Conservation (phyloP, 2,888 invertebrate species). For the Serripes groenlandicus region DNA sequence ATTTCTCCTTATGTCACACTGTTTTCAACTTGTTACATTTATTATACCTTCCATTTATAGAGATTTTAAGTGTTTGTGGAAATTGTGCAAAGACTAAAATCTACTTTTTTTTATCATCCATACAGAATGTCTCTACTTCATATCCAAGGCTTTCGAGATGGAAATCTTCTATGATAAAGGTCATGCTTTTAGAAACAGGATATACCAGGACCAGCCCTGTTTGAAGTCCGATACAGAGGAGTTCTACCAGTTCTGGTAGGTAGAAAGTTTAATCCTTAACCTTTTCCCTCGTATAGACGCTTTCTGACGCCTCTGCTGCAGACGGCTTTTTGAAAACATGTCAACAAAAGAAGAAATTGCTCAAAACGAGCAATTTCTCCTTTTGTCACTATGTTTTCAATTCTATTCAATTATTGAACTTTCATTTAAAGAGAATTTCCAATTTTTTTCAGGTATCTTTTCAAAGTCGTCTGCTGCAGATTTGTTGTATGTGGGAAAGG, state of each 20-base stretch:
- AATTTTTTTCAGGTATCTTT: too few relatives aligned
- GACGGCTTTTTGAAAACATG: too few relatives aligned
- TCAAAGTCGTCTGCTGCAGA: too few relatives aligned
- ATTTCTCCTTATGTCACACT: too few relatives aligned
- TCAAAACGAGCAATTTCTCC: neutral
- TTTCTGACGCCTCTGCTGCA: neutral
- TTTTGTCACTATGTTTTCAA: neutral
- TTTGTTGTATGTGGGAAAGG: too few relatives aligned
- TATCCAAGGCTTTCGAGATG: constrained; percentile 91
- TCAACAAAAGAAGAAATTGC: neutral
- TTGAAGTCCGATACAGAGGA: constrained; percentile 87
- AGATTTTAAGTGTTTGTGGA: too few relatives aligned
- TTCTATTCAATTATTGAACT: too few relatives aligned
- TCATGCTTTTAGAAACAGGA: constrained; percentile 91
- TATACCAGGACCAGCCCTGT: constrained; percentile 91
- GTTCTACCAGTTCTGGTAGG: constrained; percentile 82
- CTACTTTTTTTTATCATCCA: constrained; percentile 54
- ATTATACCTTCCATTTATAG: too few relatives aligned
- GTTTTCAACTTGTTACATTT: too few relatives aligned
- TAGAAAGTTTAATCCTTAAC: neutral
- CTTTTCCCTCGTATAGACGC: neutral
- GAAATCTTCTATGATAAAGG: constrained; percentile 93
- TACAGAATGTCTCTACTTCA: constrained; percentile 91
- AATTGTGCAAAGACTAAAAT: too few relatives aligned
- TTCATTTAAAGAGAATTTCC: too few relatives aligned